Evolutionary conservation across 1,140 invertebrate genomes (phyloP), one percentile per base, ranked within the genome.

Genomic region (Apis laboriosa): DNA sequence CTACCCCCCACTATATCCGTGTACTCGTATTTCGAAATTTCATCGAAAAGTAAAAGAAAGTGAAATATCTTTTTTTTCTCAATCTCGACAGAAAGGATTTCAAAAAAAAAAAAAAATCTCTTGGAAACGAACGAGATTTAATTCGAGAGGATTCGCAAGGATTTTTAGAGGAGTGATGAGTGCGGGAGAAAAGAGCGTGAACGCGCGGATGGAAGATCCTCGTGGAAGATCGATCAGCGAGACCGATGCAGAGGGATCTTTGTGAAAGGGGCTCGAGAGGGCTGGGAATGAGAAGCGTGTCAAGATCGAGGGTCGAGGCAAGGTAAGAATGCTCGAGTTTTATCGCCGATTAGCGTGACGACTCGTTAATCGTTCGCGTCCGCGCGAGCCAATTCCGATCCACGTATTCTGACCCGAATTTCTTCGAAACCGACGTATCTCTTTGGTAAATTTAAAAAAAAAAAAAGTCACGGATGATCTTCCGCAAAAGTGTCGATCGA

Each of bases 321-420:
- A 72, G 84, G 86, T 85, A 83, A 87, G 85, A n/a, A 81, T 24
- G 34, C 49, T 60, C n/a, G 74, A 77, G 28, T 75, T 85, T 85
- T 85, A 82, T 51, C 75, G 53, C 76, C 61, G 77, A 85, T 88
- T 88, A 87, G 75, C 55, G 28, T 34, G 21, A 17, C 67, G n/a
- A 51, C 43, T 78, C 66, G 78, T 72, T 82, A 76, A 88, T 82
- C 49, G 51, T 2, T 7, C 5, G 13, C n/a, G 43, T 2, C 7
- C 5, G 13, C n/a, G 43, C 17, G 19, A 11, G n/a, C 17, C 19
- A 17, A 51, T 53, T 17, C 19, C 2, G 34, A 78, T 60, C 8
- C 12, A 43, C 0, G 28, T 19, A 9, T 28, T 28, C 1, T 2
- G 28, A 28, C 28, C 34, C 34, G 34, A 28, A 34, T 34, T 34